These are phyloP conservation scores for Scylla paramamosain DNA, from an alignment of 1,140 invertebrate genomes.

Conservation along the genomic window DNA sequence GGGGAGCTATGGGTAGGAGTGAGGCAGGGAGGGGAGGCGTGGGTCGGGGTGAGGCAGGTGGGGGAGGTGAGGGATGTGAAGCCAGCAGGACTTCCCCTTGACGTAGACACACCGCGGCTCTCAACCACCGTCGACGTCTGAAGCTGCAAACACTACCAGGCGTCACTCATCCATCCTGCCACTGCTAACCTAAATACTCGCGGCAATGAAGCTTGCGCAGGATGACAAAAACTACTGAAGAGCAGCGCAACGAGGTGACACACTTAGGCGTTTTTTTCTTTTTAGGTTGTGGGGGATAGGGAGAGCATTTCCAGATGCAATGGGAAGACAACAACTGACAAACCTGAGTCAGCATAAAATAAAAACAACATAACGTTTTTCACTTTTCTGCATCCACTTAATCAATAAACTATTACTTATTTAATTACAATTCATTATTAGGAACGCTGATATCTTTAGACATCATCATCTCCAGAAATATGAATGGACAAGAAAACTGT, in stretches of 20 bases:
- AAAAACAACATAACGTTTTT: too few species aligned
- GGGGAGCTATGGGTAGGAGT: neutral
- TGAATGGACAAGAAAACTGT: too few species aligned
- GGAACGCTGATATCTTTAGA: too few species aligned
- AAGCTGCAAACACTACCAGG: conserved; percentile 42
- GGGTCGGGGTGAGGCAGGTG: neutral
- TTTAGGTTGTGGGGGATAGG: too few species aligned
- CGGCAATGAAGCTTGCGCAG: neutral
- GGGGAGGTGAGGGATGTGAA: conserved; percentile 29
- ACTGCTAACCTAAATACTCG: neutral
- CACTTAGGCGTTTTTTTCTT: neutral
- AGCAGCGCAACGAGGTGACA: neutral
- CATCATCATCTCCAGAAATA: too few species aligned
- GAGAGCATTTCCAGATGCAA: too few species aligned
- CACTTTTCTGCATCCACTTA: too few species aligned
- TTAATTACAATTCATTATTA: too few species aligned
- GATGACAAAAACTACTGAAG: neutral
- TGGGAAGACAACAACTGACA: too few species aligned
- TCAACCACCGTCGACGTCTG: conserved; percentile 61
- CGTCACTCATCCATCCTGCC: neutral
- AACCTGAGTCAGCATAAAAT: too few species aligned
- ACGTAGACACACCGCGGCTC: conserved; percentile 57
- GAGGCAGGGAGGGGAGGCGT: neutral
- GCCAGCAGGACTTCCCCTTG: neutral
- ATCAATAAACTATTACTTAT: too few species aligned